phyloP scores from a whole-genome alignment of 1,140 invertebrate genomes.

The Leptopilina boulardi region DNA sequence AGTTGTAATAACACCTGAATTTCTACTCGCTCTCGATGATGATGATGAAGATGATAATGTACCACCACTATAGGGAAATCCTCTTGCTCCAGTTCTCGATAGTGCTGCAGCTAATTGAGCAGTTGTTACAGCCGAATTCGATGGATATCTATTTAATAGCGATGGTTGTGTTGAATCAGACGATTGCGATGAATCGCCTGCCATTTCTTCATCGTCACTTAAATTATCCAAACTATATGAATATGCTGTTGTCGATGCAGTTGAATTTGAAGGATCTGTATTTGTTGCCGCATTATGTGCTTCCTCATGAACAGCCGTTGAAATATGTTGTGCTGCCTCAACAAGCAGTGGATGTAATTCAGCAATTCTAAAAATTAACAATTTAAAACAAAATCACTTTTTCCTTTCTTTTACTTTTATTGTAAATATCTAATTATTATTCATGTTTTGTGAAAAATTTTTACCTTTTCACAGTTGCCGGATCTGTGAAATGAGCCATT shows the following conservation, averaged over 20 bases:
- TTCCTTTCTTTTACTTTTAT: background rate
- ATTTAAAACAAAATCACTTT: background rate
- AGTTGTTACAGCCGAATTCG: slow-evolving; percentile 72
- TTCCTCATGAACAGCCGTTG: slow-evolving; percentile 76
- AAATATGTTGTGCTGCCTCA: slow-evolving; percentile 76
- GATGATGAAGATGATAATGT: slow-evolving; percentile 50
- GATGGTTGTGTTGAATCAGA: slow-evolving; percentile 69
- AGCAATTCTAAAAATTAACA: slow-evolving; percentile 66
- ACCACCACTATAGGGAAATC: slow-evolving; percentile 44
- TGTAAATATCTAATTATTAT: background rate
- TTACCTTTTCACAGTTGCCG: slow-evolving; percentile 75
- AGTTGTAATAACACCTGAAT: slow-evolving; percentile 74
- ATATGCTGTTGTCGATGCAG: slow-evolving; percentile 66
- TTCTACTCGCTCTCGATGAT: slow-evolving; percentile 53
- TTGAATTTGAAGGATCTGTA: slow-evolving; percentile 61
- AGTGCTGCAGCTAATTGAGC: slow-evolving; percentile 76
- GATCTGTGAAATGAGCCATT: slow-evolving; percentile 76
- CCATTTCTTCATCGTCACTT: slow-evolving; percentile 78
- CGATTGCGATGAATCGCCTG: slow-evolving; percentile 75
- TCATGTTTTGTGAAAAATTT: too few relatives aligned
- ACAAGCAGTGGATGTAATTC: slow-evolving; percentile 76
- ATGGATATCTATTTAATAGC: slow-evolving; percentile 56
- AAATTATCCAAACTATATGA: slow-evolving; percentile 76
- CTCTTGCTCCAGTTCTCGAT: slow-evolving; percentile 68
- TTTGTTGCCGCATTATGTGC: slow-evolving; percentile 61